Evolutionary conservation across 2,888 invertebrate genomes (phyloP), one percentile per base, ranked within the genome.

Genomic region (Syrista parreyssii): DNA sequence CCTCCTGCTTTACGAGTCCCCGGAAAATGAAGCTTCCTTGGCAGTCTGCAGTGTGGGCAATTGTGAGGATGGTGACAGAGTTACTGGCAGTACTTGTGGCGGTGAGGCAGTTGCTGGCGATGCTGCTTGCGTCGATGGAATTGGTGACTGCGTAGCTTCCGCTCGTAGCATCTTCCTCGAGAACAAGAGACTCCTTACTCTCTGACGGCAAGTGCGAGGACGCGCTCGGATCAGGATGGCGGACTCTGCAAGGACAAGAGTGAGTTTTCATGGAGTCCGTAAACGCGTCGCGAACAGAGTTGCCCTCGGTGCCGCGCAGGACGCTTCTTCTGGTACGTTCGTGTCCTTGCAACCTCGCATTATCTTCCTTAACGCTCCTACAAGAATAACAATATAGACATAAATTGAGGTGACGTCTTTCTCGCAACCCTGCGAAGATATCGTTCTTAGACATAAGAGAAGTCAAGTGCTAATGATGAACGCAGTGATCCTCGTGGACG

Each of bases 191-290:
- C 15, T 40, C 40, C 73, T 73, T 73, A 11, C 73, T n/a, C n/a
- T 23, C 33, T 15, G 34, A 40, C 73, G 73, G 23, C 4, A 69
- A 31, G 31, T n/a, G 30, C 30, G 69, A 69, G 69, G 69, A 69
- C 40, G 6, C 40, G 40, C 15, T n/a, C n/a, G 71, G 32, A 71
- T 71, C 32, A 12, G 30, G 31, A 4, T 15, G 71, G 12, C 32
- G 71, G 73, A 15, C 73, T 73, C 80, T 80, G 81, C 71, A 80
- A 80, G 76, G 76, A 81, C 81, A 80, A 80, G 78, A 68, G 55
- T 72, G 36, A 74, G 73, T 78, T 80, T 81, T 74, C 73, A n/a
- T 77, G 30, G 75, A 68, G 73, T 35, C 68, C 73, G 30, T 3
- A 4, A 76, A 69, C 69, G 69, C 69, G 69, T 31, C 69, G 69